phyloP scores from a whole-genome alignment of 2,113 vertebrate species.

The Erinaceus europaeus region DNA sequence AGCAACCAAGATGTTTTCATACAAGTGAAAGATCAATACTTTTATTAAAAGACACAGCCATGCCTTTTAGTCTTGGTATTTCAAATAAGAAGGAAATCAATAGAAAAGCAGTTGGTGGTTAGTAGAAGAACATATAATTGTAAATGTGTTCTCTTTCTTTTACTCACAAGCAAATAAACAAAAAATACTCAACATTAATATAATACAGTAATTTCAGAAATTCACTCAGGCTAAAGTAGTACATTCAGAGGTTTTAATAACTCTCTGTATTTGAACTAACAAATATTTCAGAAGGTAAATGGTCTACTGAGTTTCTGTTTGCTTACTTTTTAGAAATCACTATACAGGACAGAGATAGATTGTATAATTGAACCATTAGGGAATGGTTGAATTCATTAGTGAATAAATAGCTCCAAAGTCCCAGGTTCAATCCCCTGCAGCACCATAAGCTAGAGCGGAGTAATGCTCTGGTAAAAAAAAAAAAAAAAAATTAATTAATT shows the following conservation, averaged over 20 bases:
- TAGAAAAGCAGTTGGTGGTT: background rate
- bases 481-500: too few relatives aligned
- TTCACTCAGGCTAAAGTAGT: background rate
- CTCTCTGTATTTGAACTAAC: background rate
- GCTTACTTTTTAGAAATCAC: too few relatives aligned
- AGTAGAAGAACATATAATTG: background rate
- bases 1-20: constrained; percentile 14
- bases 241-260: background rate
- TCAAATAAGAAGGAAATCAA: constrained; percentile 10
- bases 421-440: too few relatives aligned
- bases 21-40: constrained; percentile 13
- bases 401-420: too few relatives aligned
- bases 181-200: background rate
- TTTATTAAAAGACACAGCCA: constrained; percentile 4
- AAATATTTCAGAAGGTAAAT: constrained; percentile 33
- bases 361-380: too few relatives aligned
- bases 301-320: background rate
- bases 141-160: background rate
- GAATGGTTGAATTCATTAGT: too few relatives aligned
- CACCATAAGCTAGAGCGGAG: too few relatives aligned
- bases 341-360: too few relatives aligned
- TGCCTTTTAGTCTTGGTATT: constrained; percentile 32
- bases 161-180: background rate
- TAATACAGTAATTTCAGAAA: constrained; percentile 1
- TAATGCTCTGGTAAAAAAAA: too few relatives aligned